Evolutionary conservation across 1,140 invertebrate genomes (phyloP), one percentile per base, ranked within the genome.

Genomic region (Ceratoteleas bidentatus): DNA sequence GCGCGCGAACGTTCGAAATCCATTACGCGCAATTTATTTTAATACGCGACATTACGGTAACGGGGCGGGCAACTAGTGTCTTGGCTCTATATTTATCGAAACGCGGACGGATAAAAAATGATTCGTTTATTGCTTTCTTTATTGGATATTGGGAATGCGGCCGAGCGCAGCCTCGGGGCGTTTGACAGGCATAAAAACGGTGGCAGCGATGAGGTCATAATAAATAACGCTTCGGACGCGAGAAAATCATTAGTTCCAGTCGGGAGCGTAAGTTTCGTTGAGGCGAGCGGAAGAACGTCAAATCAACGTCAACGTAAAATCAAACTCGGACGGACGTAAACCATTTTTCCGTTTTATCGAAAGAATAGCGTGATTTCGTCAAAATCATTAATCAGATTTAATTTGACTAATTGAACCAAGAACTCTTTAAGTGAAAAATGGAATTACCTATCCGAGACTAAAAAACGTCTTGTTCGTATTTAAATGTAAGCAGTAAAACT

Each of bases 71-170:
- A 66, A 60, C 34, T 52, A 60, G 47, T 52, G 43, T 40, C 16
- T 75, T 64, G 50, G 65, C 78, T 65, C 70, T 74, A 66, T 81
- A 75, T 70, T 75, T 75, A 81, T 81, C 60, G 65, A 75, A 81
- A 75, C 14, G 9, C 14, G 69, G 56, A 24, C 36, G 65, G 78
- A 66, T 81, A 75, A 81, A 81, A 75, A 81, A 75, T 81, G 65
- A 81, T 75, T 81, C 78, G 78, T 81, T 81, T 81, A 81, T 76
- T 81, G 72, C 72, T 61, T 81, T 72, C 72, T 75, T 75, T 81
- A 76, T 75, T 81, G 72, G 78, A 75, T 81, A 75, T 64, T 33
- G 66, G 61, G 72, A 76, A 81, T 75, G 72, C 78, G 78, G 70
- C 47, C 65, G 72, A 38, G 64, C 49, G 36, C 15, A 72, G 66